phyloP scores from a whole-genome alignment of 1,140 invertebrate genomes.

The Telenomus remus region DNA sequence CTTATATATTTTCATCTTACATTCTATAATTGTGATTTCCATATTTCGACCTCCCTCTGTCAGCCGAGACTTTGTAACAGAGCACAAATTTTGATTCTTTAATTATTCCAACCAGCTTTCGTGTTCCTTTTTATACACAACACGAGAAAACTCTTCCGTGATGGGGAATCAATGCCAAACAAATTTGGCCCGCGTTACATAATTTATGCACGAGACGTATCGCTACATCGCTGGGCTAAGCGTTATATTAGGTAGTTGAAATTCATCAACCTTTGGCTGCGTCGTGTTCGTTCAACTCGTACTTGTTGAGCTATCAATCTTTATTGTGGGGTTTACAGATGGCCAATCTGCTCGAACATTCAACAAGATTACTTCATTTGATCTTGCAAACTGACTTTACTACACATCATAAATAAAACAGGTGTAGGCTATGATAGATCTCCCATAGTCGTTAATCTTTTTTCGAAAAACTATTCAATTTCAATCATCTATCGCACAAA shows the following conservation, averaged over 20 bases:
- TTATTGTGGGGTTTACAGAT: neutral
- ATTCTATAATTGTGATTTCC: slow-evolving; percentile 49
- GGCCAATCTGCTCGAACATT: neutral
- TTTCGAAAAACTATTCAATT: too few relatives aligned
- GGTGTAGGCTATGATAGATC: too few relatives aligned
- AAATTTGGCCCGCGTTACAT: slow-evolving; percentile 13
- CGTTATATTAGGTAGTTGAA: slow-evolving; percentile 17
- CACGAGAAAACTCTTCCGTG: neutral
- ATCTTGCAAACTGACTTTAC: too few relatives aligned
- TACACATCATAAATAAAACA: too few relatives aligned
- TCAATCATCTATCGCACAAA: too few relatives aligned
- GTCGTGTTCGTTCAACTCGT: neutral
- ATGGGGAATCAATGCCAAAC: slow-evolving; percentile 3
- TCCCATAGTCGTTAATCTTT: too few relatives aligned
- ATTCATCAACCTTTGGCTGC: slow-evolving; percentile 23
- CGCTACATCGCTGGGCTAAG: too few relatives aligned
- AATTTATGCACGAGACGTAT: slow-evolving; percentile 15
- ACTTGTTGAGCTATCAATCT: slow-evolving; percentile 37
- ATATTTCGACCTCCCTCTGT: slow-evolving; percentile 18
- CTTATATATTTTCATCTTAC: slow-evolving; percentile 22
- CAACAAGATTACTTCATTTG: slow-evolving; percentile 5
- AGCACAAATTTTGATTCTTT: neutral
- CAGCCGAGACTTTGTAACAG: too few relatives aligned
- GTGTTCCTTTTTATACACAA: neutral
- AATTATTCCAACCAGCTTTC: too few relatives aligned